Base-by-base conservation (phyloP, 2,797 vertebrate species). In the Thamnophis elegans region DNA sequence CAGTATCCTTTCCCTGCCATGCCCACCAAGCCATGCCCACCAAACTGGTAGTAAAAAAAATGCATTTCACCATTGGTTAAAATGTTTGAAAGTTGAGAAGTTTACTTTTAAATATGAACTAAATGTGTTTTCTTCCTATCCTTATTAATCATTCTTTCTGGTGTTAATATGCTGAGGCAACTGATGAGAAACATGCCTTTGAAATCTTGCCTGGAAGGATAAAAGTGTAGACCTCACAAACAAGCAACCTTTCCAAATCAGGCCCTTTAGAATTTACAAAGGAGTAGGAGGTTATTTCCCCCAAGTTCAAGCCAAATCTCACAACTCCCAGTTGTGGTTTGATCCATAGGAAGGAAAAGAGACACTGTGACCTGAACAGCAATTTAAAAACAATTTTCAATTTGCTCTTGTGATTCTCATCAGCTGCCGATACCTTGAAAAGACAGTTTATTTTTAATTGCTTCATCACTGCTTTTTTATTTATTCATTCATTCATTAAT, bases 241-340 rank as follows among this genome's bases (percentile, higher is more conserved):
- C 7, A 4, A 90, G 22, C 25, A 36, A 16, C 10, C 22, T 60
- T n/a, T 56, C 5, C 10, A 13, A 5, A 28, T 20, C 51, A 10
- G 14, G 42, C 9, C 32, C 12, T 78, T 58, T 25, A 22, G 36
- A 42, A 22, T 8, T 25, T 12, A 8, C 11, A 25, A 55, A 91
- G 53, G 78, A 47, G 55, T 12, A 28, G 56, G 1, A 89, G 28
- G 36, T 47, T 26, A 65, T 73, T 16, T 90, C 26, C 92, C 55
- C 0, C 0, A 0, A 0, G 58, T 85, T 53, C 0, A 36, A 54
- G 91, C 25, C 51, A 36, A 36, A 51, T 0, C 88, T 3, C 2
- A 0, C 0, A 0, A n/a, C 11, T 42, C 87, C 13, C 6, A 25
- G n/a, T 8, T 12, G 0, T n/a, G n/a, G 36, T 3, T 0, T 0